Conservation (phyloP, 2,888 invertebrate species). For the Ellobium chinense region DNA sequence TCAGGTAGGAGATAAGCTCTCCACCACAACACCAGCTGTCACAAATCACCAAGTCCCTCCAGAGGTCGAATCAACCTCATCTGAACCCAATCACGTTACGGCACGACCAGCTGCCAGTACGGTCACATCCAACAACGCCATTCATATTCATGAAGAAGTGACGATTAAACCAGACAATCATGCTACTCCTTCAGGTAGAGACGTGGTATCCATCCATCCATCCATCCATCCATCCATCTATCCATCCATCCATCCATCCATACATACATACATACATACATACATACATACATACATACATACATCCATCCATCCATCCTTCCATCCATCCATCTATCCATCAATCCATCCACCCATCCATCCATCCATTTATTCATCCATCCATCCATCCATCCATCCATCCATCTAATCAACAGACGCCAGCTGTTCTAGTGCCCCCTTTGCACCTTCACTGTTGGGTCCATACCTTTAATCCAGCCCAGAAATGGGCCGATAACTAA, state of each 20-base stretch:
- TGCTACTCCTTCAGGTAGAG: not conserved
- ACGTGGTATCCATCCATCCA: not conserved
- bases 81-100: no score
- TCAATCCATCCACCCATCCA: not conserved
- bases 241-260: no score
- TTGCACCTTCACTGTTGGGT: no score
- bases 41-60: no score
- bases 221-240: no score
- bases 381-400: not conserved
- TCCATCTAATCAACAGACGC: no score
- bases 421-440: no score
- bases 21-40: no score
- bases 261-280: slow-evolving; percentile 8
- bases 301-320: not conserved
- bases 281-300: not conserved
- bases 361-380: not conserved
- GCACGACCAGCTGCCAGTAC: not conserved
- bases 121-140: not conserved
- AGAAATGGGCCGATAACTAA: no score
- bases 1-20: no score
- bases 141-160: not conserved
- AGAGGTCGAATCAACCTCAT: no score
- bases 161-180: not conserved
- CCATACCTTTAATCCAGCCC: no score
- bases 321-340: not conserved